Conservation (phyloP, 2,888 invertebrate genomes). For the Rhingia rostrata region DNA sequence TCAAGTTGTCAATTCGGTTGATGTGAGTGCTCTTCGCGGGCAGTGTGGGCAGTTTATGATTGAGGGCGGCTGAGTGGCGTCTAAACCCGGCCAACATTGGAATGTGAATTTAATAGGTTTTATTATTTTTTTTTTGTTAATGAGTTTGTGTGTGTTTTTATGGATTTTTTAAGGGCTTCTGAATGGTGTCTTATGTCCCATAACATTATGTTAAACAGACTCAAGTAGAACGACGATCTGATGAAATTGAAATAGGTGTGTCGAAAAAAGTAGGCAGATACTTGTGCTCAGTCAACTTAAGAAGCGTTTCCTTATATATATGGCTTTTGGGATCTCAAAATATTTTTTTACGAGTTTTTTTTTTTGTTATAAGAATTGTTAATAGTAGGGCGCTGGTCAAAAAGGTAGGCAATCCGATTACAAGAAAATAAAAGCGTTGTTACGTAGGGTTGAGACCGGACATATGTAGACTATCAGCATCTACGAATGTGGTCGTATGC, state of each 20-base stretch:
- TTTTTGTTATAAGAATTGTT: no score
- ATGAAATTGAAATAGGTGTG: no score
- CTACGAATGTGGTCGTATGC: no score
- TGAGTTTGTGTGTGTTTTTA: not conserved
- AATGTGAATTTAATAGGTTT: slow-evolving; percentile 38
- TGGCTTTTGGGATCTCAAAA: no score
- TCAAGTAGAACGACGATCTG: not conserved
- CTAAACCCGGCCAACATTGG: slow-evolving; percentile 20
- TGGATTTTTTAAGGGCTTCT: not conserved
- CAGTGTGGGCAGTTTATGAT: slow-evolving; percentile 25
- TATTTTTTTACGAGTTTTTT: no score
- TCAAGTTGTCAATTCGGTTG: slow-evolving; percentile 37
- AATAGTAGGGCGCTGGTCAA: no score
- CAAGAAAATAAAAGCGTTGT: no score
- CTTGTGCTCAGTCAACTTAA: no score
- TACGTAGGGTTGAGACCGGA: no score
- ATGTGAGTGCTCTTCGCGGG: slow-evolving; percentile 30
- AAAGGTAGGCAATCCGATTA: no score
- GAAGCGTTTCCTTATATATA: no score
- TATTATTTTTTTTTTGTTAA: not conserved
- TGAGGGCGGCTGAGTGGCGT: slow-evolving; percentile 42
- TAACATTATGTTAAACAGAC: not conserved
- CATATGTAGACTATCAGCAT: no score
- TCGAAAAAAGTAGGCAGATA: not conserved
- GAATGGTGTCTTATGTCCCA: not conserved